A percentile compares a stretch with the other conserved stretches of the same genome.
phyloP scores from a whole-genome alignment of 2,113 vertebrate genomes.

The Sterrhoptilus dennistouni region DNA sequence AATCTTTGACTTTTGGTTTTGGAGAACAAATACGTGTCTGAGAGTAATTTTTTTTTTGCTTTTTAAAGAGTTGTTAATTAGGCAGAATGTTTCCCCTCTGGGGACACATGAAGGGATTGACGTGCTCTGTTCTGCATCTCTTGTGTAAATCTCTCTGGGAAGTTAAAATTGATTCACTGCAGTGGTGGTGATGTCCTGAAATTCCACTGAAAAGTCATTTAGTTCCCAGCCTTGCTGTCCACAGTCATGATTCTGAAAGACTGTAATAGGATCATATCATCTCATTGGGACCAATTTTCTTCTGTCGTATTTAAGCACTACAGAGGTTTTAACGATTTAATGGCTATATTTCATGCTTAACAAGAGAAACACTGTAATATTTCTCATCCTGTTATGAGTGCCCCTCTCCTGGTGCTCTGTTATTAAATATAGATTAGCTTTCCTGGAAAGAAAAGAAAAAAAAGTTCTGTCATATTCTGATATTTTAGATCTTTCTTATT shows the following conservation, averaged over 20 bases:
- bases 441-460: background rate
- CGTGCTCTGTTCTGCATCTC: background rate
- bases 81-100: background rate
- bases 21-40: background rate
- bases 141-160: constrained; percentile 22
- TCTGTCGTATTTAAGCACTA: constrained; percentile 55
- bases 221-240: constrained; percentile 16
- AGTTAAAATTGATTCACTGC: constrained; percentile 36
- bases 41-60: background rate
- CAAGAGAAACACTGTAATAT: constrained; percentile 51
- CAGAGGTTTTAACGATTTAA: constrained; percentile 57
- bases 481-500: background rate
- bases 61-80: background rate
- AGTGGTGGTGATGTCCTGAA: background rate
- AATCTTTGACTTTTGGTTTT: background rate
- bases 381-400: constrained; percentile 38
- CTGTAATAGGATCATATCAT: constrained; percentile 42
- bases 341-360: constrained; percentile 56
- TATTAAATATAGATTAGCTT: constrained; percentile 61
- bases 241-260: background rate
- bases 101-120: background rate
- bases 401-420: constrained; percentile 14
- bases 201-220: constrained; percentile 19
- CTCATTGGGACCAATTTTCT: constrained; percentile 53
- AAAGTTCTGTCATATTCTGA: background rate